phyloP scores from a whole-genome alignment of 1,140 invertebrate genomes.

The Magallana angulata region DNA sequence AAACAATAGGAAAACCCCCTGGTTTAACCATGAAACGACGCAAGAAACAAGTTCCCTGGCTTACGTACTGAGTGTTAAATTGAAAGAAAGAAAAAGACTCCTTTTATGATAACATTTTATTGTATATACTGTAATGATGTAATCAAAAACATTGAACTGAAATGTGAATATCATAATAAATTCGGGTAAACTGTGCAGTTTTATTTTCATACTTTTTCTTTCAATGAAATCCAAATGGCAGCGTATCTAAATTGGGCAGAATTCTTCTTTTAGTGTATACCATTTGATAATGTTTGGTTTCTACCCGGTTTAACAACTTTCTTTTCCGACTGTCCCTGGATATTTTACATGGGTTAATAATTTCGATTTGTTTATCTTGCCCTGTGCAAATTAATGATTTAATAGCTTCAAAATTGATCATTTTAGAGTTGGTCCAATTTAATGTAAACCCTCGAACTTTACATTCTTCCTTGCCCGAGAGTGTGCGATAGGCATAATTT shows the following conservation, averaged over 20 bases:
- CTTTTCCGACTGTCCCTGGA: slow-evolving; percentile 51
- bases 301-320: slow-evolving; percentile 51
- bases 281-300: slow-evolving; percentile 52
- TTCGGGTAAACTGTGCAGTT: too few relatives aligned
- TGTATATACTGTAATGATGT: slow-evolving; percentile 24
- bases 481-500: slow-evolving; percentile 60
- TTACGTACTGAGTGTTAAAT: slow-evolving; percentile 43
- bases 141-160: slow-evolving; percentile 21
- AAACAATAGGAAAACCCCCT: slow-evolving; percentile 47
- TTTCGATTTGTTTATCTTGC: slow-evolving; percentile 34
- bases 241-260: slow-evolving; percentile 46
- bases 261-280: slow-evolving; percentile 58
- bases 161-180: not conserved
- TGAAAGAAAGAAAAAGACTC: slow-evolving; percentile 22
- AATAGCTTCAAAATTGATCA: slow-evolving; percentile 51
- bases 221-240: slow-evolving; percentile 55
- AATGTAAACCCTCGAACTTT: slow-evolving; percentile 62
- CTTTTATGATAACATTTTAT: slow-evolving; percentile 13
- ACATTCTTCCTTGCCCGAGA: slow-evolving; percentile 42
- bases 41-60: slow-evolving; percentile 41
- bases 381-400: slow-evolving; percentile 46
- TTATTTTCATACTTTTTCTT: not conserved
- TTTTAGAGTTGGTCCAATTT: slow-evolving; percentile 40
- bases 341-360: slow-evolving; percentile 56
- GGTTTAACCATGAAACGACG: slow-evolving; percentile 41